These are phyloP conservation scores for Prionchulus punctatus DNA, from an alignment of 2,888 invertebrate genomes.

Conservation along the genomic window DNA sequence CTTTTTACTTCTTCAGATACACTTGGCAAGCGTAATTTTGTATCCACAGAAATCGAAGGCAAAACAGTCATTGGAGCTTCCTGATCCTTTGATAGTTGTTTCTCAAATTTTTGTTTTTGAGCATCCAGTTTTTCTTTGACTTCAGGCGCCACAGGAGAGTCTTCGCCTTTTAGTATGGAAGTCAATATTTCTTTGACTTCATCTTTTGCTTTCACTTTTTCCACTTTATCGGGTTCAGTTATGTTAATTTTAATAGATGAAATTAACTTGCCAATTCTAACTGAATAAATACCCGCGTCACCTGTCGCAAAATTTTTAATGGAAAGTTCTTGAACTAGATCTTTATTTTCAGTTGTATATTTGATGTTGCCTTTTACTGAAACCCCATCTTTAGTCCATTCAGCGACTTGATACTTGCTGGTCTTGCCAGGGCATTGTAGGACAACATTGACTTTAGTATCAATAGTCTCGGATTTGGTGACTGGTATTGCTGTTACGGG, in stretches of 20 bases:
- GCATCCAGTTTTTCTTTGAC: too few species aligned
- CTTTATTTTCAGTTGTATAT: background rate
- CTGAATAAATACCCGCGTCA: slow-evolving; percentile 25
- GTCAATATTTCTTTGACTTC: background rate
- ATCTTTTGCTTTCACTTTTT: background rate
- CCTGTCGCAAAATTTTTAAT: slow-evolving; percentile 21
- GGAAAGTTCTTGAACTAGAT: slow-evolving; percentile 14
- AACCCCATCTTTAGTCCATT: background rate
- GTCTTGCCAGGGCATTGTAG: background rate
- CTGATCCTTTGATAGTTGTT: background rate
- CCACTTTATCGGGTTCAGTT: background rate
- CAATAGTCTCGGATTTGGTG: too few species aligned
- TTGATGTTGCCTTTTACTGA: background rate
- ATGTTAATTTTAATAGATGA: too few species aligned
- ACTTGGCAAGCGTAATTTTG: slow-evolving; percentile 61
- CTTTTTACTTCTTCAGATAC: slow-evolving; percentile 53
- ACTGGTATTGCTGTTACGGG: too few species aligned
- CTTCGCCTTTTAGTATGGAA: too few species aligned
- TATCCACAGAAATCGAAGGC: slow-evolving; percentile 58
- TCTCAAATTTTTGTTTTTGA: too few species aligned
- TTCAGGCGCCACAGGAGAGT: too few species aligned
- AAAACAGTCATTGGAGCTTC: too few species aligned
- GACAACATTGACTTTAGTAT: background rate
- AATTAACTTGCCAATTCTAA: too few species aligned
- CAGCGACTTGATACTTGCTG: background rate